Conservation (phyloP, 2,113 vertebrate species). For the Brachirus orientalis region DNA sequence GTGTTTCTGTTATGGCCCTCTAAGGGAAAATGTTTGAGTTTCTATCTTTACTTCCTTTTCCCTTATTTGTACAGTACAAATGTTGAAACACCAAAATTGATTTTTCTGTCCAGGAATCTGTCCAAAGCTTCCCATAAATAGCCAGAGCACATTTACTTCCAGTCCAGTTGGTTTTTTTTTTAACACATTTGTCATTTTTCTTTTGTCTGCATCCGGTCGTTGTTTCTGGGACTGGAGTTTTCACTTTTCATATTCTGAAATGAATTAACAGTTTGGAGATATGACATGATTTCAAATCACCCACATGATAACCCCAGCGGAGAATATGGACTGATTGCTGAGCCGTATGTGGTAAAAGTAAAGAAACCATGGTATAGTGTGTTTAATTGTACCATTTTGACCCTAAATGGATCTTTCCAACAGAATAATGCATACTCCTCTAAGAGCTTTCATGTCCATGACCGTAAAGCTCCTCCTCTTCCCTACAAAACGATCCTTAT, state of each 20-base stretch:
- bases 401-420: constrained; percentile 3
- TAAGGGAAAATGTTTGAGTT: too few species aligned
- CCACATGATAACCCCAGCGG: not conserved
- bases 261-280: not conserved
- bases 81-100: too few species aligned
- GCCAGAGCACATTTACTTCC: too few species aligned
- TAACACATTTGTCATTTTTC: too few species aligned
- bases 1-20: too few species aligned
- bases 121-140: too few species aligned
- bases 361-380: not conserved
- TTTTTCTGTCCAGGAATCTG: too few species aligned
- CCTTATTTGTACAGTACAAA: too few species aligned
- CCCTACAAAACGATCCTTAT: constrained; percentile 41
- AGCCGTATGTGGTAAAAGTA: constrained; percentile 29
- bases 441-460: not conserved
- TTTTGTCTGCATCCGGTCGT: too few species aligned
- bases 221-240: not conserved
- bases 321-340: not conserved
- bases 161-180: too few species aligned
- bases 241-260: not conserved
- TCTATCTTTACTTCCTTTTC: too few species aligned
- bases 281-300: not conserved
- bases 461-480: not conserved
- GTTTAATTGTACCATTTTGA: not conserved
- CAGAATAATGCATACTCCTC: not conserved